Conservation (phyloP, 2,113 vertebrate genomes). For the Chlorocebus sabaeus region DNA sequence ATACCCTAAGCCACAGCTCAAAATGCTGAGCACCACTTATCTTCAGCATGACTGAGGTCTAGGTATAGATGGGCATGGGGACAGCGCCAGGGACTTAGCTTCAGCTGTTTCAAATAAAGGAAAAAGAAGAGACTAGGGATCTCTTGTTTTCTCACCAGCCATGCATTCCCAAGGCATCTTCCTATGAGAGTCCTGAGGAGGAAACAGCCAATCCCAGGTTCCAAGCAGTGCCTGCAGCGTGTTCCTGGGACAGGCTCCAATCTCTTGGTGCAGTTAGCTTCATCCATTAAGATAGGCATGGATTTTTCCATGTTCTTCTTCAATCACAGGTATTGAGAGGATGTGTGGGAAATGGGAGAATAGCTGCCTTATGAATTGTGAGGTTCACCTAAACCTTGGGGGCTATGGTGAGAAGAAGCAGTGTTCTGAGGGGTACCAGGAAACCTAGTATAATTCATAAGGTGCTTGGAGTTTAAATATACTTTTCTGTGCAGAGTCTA, state of each 20-base stretch:
- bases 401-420: too few species aligned
- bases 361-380: fast-evolving
- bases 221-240: not conserved
- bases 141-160: not conserved
- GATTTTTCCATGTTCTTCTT: not conserved
- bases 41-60: not conserved
- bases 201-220: too few species aligned
- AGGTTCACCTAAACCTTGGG: too few species aligned
- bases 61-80: fast-evolving
- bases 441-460: fast-evolving
- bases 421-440: not conserved
- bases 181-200: fast-evolving
- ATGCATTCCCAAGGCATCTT: not conserved
- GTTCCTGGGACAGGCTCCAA: not conserved
- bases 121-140: fast-evolving
- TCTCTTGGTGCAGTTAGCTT: not conserved
- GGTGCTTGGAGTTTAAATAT: fast-evolving
- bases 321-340: too few species aligned
- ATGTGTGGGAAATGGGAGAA: fast-evolving
- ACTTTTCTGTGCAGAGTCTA: not conserved
- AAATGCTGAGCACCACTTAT: not conserved
- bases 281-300: not conserved
- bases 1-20: not conserved
- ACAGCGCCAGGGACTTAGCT: not conserved
- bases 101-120: not conserved